These are phyloP conservation scores for Lagorchestes hirsutus DNA, from an alignment of 2,797 vertebrate species.

Conservation along the genomic window DNA sequence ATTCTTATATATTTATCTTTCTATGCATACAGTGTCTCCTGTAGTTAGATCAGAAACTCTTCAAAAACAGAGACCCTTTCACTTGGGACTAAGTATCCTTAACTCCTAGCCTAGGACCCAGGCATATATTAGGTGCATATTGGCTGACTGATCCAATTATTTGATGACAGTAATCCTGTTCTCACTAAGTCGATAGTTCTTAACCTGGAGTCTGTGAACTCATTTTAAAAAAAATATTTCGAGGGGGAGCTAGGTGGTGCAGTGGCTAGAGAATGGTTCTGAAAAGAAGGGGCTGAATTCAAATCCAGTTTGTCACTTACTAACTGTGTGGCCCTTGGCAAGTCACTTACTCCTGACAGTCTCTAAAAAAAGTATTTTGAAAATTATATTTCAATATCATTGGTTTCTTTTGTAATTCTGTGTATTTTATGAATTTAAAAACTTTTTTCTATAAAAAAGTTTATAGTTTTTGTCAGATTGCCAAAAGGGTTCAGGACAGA, in stretches of 20 bases:
- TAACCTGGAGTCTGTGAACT: too few relatives aligned
- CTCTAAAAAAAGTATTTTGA: neutral
- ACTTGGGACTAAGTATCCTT: too few relatives aligned
- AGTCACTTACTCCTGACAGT: neutral
- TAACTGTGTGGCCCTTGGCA: neutral
- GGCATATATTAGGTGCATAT: too few relatives aligned
- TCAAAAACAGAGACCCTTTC: too few relatives aligned
- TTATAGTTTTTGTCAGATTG: neutral
- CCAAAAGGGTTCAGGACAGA: too few relatives aligned
- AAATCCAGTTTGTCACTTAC: neutral
- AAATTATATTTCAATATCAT: neutral
- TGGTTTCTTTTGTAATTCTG: neutral
- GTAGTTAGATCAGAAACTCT: too few relatives aligned
- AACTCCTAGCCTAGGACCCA: too few relatives aligned
- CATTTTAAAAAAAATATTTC: neutral
- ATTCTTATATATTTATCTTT: too few relatives aligned
- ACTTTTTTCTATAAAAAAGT: neutral
- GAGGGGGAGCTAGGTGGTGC: neutral
- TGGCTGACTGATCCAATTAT: too few relatives aligned
- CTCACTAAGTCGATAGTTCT: too few relatives aligned
- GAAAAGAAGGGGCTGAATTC: neutral
- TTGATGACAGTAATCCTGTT: too few relatives aligned
- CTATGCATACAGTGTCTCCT: too few relatives aligned
- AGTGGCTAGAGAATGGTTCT: neutral
- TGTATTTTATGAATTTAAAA: neutral